Evolutionary conservation across 2,113 vertebrate genomes (phyloP).

Genomic region (Illadopsis cleaveri): DNA sequence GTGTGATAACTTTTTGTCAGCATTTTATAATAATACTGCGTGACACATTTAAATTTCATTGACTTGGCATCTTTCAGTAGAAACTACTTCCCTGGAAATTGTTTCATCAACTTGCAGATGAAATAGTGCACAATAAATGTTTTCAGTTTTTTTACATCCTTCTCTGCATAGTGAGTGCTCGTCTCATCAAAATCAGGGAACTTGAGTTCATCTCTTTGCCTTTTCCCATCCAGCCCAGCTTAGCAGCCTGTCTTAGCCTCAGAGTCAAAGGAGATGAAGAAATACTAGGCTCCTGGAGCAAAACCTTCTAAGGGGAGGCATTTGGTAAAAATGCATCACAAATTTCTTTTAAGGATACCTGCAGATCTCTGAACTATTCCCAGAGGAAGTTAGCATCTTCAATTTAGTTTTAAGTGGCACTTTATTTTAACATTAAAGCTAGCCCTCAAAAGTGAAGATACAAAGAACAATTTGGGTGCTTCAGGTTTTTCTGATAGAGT

Average conservation of each 20-base stretch:
- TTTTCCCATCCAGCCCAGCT: background rate
- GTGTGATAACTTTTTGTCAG: background rate
- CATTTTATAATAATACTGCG: background rate
- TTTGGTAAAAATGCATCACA: background rate
- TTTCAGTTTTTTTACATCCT: background rate
- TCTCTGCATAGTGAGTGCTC: background rate
- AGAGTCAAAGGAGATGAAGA: background rate
- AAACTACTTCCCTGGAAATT: background rate
- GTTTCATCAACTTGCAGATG: background rate
- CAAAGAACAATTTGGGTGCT: background rate
- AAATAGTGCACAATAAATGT: background rate
- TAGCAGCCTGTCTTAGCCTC: background rate
- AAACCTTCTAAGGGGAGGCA: background rate
- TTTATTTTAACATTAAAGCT: background rate
- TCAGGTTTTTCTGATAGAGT: background rate
- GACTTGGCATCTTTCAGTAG: background rate
- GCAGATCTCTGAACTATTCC: background rate
- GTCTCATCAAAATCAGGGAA: background rate
- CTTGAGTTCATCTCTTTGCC: background rate
- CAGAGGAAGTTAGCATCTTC: background rate
- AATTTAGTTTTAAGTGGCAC: background rate
- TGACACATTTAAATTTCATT: background rate
- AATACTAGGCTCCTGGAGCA: background rate
- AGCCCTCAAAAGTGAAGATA: background rate
- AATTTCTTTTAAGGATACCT: background rate